Base-by-base conservation (phyloP, 2,113 vertebrate species). In the Thalassarche chlororhynchos region DNA sequence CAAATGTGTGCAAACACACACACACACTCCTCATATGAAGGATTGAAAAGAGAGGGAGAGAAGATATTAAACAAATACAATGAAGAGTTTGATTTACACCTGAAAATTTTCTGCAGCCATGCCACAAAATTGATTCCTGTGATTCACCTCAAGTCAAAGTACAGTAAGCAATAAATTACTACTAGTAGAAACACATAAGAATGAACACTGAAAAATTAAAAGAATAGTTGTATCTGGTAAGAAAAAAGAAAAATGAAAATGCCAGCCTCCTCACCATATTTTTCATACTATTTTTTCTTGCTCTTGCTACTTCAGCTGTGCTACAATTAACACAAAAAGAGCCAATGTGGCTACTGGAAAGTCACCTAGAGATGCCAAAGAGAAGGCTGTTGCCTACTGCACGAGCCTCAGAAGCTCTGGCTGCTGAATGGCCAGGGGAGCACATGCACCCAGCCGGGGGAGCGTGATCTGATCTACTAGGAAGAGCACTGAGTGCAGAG, bases 1-100 rank as follows among this genome's bases (percentile, higher is more conserved):
- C 21, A 26, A 15, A 34, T 4, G 5, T n/a, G 23, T 29, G n/a
- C 9, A 34, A 34, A 52, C 21, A 65, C 7, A 31, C 24, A 52
- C 19, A 46, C 7, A n/a, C 42, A 8, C 8, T 54, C 20, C 15
- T 71, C 60, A 52, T 0, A 3, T 1, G 6, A 23, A 36, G 32
- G 19, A 34, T 0, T 13, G 17, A 46, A 64, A 65, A 9, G 23
- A 75, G 14, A 55, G 4, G 21, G 14, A 54, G 70, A 15, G 25
- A 66, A 32, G 23, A 36, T n/a, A 31, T 13, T 38, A 24, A 57
- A 51, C 17, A 36, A 62, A 77, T 14, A 34, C 0, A 90, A 32
- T 3, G 6, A 60, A 13, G 10, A 36, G 17, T 29, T 68, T 6
- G 20, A 79, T 29, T 76, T 60, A 76, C 36, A 46, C 5, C 6